A percentile compares a stretch with the other conserved stretches of the same genome.
These are phyloP conservation scores for Synanthedon andrenaeformis DNA, from an alignment of 2,888 invertebrate genomes.

Conservation along the genomic window DNA sequence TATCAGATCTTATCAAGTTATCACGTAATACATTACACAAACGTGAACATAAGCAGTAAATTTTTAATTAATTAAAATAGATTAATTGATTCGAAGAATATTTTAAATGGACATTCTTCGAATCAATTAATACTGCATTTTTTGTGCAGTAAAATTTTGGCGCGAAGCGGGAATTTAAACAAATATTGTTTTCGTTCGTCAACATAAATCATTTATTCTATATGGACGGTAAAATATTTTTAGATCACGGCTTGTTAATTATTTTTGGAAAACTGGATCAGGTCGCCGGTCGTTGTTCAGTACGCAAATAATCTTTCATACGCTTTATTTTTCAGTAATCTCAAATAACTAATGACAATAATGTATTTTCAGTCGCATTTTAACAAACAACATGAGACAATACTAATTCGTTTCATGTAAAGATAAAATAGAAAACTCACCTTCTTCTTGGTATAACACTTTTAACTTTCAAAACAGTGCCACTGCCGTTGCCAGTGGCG, in stretches of 20 bases:
- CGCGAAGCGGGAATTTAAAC: neutral
- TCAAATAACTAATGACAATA: no score
- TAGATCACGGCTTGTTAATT: slow-evolving; percentile 33
- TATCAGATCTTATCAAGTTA: no score
- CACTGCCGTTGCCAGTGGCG: slow-evolving; percentile 18
- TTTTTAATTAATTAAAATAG: neutral
- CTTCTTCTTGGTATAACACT: slow-evolving; percentile 60
- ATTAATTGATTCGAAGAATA: neutral
- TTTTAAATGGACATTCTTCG: neutral
- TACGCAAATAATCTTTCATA: neutral
- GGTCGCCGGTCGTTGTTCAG: slow-evolving; percentile 12
- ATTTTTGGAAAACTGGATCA: slow-evolving; percentile 39
- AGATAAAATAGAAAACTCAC: slow-evolving; percentile 29
- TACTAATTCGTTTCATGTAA: no score
- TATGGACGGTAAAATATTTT: slow-evolving; percentile 16
- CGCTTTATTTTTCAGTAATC: no score
- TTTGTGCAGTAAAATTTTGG: neutral
- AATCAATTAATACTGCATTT: no score
- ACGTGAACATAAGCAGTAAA: no score
- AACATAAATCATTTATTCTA: neutral
- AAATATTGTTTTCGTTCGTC: neutral
- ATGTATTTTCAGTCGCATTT: no score
- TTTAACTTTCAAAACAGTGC: slow-evolving; percentile 56
- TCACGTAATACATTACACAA: no score
- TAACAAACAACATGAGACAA: no score